These are phyloP conservation scores for Diachasmimorpha longicaudata DNA, from an alignment of 1,140 invertebrate genomes.

Conservation along the genomic window DNA sequence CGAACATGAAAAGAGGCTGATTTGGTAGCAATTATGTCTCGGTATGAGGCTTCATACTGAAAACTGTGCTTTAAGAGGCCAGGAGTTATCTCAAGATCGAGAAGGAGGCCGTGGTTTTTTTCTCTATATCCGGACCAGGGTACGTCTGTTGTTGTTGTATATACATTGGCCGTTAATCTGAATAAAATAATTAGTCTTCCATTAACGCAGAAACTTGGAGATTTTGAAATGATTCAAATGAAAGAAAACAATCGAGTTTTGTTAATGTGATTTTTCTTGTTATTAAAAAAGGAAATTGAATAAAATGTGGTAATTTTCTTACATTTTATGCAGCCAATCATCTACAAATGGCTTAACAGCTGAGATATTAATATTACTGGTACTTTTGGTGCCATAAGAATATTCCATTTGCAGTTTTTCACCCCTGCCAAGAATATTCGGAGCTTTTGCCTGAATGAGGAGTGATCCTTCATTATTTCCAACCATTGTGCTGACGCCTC, in stretches of 20 bases:
- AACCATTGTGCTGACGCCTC: conserved; percentile 81
- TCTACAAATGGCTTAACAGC: conserved; percentile 78
- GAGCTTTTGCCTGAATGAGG: conserved; percentile 71
- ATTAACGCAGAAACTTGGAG: no score
- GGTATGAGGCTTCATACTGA: conserved; percentile 82
- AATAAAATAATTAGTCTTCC: conserved; percentile 37
- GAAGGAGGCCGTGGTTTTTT: conserved; percentile 68
- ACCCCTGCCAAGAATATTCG: conserved; percentile 83
- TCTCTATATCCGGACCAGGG: conserved; percentile 81
- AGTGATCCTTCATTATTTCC: conserved; percentile 87
- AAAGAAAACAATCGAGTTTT: no score
- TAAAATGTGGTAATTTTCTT: conserved; percentile 23
- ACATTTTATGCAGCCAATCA: conserved; percentile 53
- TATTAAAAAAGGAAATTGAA: no score
- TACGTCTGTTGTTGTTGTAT: conserved; percentile 76
- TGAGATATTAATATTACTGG: conserved; percentile 74
- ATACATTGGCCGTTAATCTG: conserved; percentile 73
- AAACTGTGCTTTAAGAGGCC: conserved; percentile 73
- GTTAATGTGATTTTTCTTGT: no score
- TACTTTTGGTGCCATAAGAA: conserved; percentile 73
- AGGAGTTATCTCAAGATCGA: conserved; percentile 73
- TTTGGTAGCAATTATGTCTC: conserved; percentile 73
- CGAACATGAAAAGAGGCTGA: conserved; percentile 77
- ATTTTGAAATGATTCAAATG: no score
- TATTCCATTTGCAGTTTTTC: conserved; percentile 81